These are phyloP conservation scores for Anhinga rufa DNA, from an alignment of 2,113 vertebrate species.

Conservation along the genomic window DNA sequence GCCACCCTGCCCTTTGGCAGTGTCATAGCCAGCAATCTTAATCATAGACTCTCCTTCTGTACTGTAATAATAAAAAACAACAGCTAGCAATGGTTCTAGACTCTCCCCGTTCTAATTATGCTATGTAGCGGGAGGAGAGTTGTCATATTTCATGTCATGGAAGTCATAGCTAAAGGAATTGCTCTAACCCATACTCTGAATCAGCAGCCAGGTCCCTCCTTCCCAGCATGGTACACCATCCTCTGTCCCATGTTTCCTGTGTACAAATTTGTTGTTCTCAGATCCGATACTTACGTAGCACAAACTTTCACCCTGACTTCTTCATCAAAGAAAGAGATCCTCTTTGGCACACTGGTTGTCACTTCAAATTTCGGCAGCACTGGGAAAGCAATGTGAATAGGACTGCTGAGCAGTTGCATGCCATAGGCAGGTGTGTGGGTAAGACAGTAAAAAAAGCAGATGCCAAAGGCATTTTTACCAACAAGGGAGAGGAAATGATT, in stretches of 20 bases:
- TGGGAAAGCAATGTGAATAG: constrained; percentile 27
- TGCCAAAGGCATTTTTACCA: background rate
- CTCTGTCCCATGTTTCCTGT: background rate
- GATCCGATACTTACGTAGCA: constrained; percentile 61
- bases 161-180: background rate
- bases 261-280: background rate
- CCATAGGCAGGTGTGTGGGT: background rate
- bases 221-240: background rate
- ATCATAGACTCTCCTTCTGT: background rate
- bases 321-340: constrained; percentile 64
- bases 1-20: background rate
- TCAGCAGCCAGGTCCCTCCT: background rate
- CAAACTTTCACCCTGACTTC: constrained; percentile 42
- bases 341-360: background rate
- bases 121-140: background rate
- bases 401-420: background rate
- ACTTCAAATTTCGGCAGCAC: constrained; percentile 69
- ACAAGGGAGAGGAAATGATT: background rate
- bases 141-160: background rate
- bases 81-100: background rate
- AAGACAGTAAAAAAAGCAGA: background rate
- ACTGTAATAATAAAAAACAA: background rate
- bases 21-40: background rate
- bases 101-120: background rate
- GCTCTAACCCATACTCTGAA: background rate